Evolutionary conservation across 1,140 invertebrate genomes (phyloP).

Genomic region (Eurosta solidaginis): DNA sequence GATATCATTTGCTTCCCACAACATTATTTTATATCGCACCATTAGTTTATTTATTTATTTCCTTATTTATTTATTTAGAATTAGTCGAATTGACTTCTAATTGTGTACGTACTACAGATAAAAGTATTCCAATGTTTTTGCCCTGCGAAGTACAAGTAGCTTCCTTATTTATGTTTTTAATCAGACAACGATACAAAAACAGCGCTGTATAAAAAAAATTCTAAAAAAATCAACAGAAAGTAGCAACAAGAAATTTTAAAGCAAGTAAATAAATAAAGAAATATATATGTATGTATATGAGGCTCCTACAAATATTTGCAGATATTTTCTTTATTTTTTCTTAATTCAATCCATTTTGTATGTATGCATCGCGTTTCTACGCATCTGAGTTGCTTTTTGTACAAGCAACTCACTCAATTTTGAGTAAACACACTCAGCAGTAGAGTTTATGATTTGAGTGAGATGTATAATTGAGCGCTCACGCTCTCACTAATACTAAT

Average conservation of each 20-base stretch:
- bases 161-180: background rate
- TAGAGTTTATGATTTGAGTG: background rate
- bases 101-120: too few species aligned
- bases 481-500: background rate
- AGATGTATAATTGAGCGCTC: too few species aligned
- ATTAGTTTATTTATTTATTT: too few species aligned
- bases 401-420: background rate
- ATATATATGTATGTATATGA: too few species aligned
- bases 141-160: too few species aligned
- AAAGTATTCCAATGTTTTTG: too few species aligned
- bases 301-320: slow-evolving; percentile 19
- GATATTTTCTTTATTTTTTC: too few species aligned
- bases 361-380: background rate
- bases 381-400: background rate
- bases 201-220: background rate
- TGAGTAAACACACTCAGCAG: background rate
- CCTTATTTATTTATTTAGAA: too few species aligned
- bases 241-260: background rate
- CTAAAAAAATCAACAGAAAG: background rate
- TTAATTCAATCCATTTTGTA: slow-evolving; percentile 10
- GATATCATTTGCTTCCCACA: too few species aligned
- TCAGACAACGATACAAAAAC: background rate
- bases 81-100: too few species aligned
- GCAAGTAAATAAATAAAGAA: background rate
- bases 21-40: too few species aligned